Evolutionary conservation across 2,113 vertebrate species (phyloP), one percentile per base, ranked within the genome.

Genomic region (Notarius lentiginosus): DNA sequence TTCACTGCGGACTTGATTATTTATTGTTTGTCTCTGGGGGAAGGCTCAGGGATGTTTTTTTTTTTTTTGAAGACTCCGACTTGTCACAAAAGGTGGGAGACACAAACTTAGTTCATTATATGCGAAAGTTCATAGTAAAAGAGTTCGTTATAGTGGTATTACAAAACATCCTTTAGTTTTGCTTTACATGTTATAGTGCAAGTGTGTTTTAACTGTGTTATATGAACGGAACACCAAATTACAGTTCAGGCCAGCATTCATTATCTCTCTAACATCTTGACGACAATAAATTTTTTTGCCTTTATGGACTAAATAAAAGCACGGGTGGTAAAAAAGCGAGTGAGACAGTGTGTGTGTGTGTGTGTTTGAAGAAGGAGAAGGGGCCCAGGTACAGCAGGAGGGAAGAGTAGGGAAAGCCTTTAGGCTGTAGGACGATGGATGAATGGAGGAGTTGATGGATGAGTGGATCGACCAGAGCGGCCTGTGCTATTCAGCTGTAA

Each of bases 381-480:
- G 75, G 65, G 24, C 68, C 12, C 77, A 51, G 61, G 56, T 72
- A 53, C 30, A 76, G 34, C 61, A 73, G 58, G 73, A 24, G 9
- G 61, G 65, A 58, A 72, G 55, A 22, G 75, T 77, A 27, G 47
- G 17, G 56, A 65, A 56, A 34, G 70, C 70, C 81, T 83, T 55
- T 9, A 75, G 86, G 86, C 66, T 65, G 34, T 30, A 82, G 72
- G 63, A 73, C 5, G n/a, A 41, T 55, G 68, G 80, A 41, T 27
- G 81, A 65, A 88, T 84, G 70, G 68, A 65, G 41, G 22, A 72
- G 72, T 18, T 83, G 85, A 72, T 41, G 79, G 70, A 87, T 66
- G 81, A 34, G 72, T 83, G 80, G 82, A 82, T 70, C 72, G 81
- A 68, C 24, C 47, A 65, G 60, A 84, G 75, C n/a, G 60, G 22